Base-by-base conservation (phyloP, 2,888 invertebrate genomes). In the Xestobium rufovillosum region DNA sequence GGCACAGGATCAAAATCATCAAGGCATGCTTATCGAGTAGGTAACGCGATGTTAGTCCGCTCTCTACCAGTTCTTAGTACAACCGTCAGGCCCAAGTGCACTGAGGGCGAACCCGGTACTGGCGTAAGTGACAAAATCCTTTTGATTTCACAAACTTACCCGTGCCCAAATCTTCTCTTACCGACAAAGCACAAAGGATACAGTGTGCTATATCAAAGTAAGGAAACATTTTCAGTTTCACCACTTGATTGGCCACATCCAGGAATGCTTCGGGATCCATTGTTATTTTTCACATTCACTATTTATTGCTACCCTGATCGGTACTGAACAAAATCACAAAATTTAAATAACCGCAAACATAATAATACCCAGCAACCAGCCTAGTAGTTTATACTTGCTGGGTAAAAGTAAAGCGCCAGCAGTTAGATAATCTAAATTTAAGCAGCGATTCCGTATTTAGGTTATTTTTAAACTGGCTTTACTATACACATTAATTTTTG, bases 161-260 rank as follows among this genome's bases (percentile, higher is more conserved):
- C 64, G 82, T 72, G 56, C 90, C 90, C 60, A 94, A 76, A 73
- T 97, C 96, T 67, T 97, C 96, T 59, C 94, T 77, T 50, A 96
- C 94, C 57, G 89, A 86, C 56, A 96, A 73, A 60, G 95, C 92
- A 72, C 91, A 92, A 53, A 96, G 72, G 56, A 91, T 77, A 68
- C 90, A 92, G 72, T 98, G 95, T 53, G 96, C 96, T 58, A 96
- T 84, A 67, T 98, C 97, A 70, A 99, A 99, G 73, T 95, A 97
- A 36, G 98, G 98, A 65, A 87, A 98, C 96, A 98, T 97, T 76
- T 97, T 95, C 54, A 97, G 74, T 70, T 96, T 94, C 56, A 94
- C 91, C 73, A 98, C 91, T 78, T 92, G 90, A 71, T 95, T 95
- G 72, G 97, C 96, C 77, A 96, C 80, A 70, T 96, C 94, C 63